Conservation (phyloP, 1,140 invertebrate genomes). For the Platorchestia sp. region DNA sequence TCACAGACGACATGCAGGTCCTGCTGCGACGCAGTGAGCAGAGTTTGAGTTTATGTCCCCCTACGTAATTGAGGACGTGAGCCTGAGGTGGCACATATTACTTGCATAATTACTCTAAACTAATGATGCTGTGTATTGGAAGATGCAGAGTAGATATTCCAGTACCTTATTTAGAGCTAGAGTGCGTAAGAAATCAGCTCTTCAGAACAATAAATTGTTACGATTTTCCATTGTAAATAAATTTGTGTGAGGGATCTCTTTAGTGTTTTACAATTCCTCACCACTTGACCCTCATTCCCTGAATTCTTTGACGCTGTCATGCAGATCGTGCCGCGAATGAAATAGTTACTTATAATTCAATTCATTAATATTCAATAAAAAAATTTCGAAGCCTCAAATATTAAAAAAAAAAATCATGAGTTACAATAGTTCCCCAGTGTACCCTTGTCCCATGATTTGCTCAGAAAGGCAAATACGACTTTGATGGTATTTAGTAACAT, state of each 20-base stretch:
- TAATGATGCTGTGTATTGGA: background rate
- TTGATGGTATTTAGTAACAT: background rate
- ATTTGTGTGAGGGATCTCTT: background rate
- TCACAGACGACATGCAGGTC: too few species aligned
- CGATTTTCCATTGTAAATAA: background rate
- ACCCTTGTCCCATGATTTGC: background rate
- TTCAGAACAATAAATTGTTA: background rate
- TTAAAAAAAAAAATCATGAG: background rate
- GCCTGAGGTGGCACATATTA: too few species aligned
- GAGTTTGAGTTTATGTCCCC: too few species aligned
- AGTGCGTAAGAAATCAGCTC: background rate
- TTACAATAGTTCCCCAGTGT: background rate
- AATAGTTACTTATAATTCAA: background rate
- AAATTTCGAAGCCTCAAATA: background rate
- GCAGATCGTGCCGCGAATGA: background rate
- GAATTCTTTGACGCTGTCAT: background rate
- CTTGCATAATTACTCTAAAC: background rate
- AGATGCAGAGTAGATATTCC: background rate
- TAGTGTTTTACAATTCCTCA: background rate
- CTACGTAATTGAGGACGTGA: too few species aligned
- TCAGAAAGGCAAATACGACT: background rate
- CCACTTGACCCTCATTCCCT: background rate
- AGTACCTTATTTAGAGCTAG: background rate
- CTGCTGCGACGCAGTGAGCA: too few species aligned
- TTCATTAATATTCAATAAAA: background rate